These are phyloP conservation scores for Carcharodon carcharias DNA, from an alignment of 2,797 vertebrate species.

Conservation along the genomic window DNA sequence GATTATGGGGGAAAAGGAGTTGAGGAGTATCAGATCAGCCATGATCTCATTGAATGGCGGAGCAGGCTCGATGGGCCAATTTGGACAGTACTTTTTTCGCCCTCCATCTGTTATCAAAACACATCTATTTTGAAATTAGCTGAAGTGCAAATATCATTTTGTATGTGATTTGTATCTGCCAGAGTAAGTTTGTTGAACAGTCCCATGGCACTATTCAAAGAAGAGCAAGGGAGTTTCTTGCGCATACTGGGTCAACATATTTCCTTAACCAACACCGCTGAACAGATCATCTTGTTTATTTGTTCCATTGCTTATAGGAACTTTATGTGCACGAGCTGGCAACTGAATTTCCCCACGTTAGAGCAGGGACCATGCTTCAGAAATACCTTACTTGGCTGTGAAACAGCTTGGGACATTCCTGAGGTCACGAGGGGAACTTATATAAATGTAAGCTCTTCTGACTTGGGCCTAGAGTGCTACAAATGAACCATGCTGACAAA, in stretches of 20 bases:
- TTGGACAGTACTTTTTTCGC: neutral
- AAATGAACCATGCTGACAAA: neutral
- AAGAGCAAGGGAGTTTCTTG: neutral
- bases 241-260: neutral
- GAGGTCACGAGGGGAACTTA: no score
- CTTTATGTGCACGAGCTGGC: neutral
- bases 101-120: neutral
- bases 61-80: no score
- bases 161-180: neutral
- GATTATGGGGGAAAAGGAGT: no score
- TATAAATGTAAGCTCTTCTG: neutral
- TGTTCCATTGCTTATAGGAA: neutral
- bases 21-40: no score
- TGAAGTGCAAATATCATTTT: neutral
- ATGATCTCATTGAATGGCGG: no score
- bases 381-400: neutral
- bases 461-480: neutral
- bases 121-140: neutral
- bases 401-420: neutral
- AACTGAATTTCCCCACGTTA: neutral
- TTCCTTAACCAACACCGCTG: neutral
- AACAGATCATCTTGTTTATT: neutral
- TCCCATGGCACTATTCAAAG: neutral
- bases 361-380: neutral
- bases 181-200: neutral